Evolutionary conservation across 2,888 invertebrate genomes (phyloP).

Genomic region (Prenolepis imparis): DNA sequence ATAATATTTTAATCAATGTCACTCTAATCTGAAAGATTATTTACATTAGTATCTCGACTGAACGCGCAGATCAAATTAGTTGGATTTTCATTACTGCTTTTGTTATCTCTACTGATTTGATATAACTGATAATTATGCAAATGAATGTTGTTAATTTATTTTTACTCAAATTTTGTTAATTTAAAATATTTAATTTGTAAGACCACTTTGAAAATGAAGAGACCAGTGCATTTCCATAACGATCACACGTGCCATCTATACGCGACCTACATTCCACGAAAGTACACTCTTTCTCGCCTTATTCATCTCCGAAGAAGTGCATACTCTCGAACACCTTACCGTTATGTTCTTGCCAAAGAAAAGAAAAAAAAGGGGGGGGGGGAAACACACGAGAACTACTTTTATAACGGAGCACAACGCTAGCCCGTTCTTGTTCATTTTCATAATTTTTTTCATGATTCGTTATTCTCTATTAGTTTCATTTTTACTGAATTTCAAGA

Average conservation of each 20-base stretch:
- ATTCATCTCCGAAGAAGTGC: conserved; percentile 12
- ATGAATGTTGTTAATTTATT: conserved; percentile 32
- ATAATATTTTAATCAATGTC: neutral
- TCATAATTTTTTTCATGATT: neutral
- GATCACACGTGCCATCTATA: conserved; percentile 22
- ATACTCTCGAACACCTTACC: conserved; percentile 36
- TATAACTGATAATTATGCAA: conserved; percentile 5
- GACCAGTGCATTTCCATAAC: conserved; percentile 8
- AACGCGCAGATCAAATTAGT: neutral
- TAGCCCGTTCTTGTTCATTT: neutral
- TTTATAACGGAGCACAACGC: neutral
- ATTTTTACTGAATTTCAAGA: neutral
- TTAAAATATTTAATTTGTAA: neutral
- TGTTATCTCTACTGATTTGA: neutral
- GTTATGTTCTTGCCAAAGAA: conserved; percentile 25
- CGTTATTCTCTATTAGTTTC: neutral
- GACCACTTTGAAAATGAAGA: neutral
- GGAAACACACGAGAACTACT: neutral
- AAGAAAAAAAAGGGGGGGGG: neutral
- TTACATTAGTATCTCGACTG: neutral
- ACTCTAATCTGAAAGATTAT: conserved; percentile 9
- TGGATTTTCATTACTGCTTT: neutral
- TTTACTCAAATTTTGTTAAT: conserved; percentile 11
- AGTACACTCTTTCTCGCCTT: conserved; percentile 25
- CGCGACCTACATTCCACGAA: conserved; percentile 41